Percentiles rank a stretch among this genome's conserved stretches.
These are phyloP conservation scores for Kradibia gibbosae DNA, from an alignment of 1,140 invertebrate genomes.

Conservation along the genomic window DNA sequence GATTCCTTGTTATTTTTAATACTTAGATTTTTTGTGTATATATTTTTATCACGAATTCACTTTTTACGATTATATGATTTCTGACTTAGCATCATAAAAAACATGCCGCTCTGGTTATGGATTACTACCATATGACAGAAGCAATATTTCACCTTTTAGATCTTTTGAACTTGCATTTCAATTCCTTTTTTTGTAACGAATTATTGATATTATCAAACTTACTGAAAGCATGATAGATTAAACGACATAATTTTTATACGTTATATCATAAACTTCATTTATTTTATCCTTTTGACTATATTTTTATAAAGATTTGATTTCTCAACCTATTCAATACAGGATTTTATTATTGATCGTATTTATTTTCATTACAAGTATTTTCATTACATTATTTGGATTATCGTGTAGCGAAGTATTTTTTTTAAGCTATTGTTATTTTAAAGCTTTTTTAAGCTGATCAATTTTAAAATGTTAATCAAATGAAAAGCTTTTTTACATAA, in stretches of 20 bases:
- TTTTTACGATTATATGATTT: too few species aligned
- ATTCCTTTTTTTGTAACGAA: background rate
- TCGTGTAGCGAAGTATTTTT: background rate
- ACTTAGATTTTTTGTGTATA: constrained; percentile 1
- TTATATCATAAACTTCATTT: constrained; percentile 15
- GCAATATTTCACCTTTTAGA: background rate
- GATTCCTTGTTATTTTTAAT: background rate
- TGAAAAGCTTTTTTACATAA: background rate
- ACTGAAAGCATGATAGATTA: background rate
- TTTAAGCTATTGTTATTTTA: background rate
- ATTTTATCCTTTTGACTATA: background rate
- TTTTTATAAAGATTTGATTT: constrained; percentile 12
- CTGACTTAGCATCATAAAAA: background rate
- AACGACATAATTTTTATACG: background rate
- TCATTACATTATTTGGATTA: background rate
- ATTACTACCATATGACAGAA: background rate
- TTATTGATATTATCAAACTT: constrained; percentile 22
- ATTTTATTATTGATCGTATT: background rate
- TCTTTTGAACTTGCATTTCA: background rate
- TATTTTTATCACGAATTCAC: too few species aligned
- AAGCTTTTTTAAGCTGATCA: background rate
- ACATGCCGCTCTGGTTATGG: background rate
- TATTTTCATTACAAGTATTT: too few species aligned
- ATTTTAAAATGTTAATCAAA: background rate
- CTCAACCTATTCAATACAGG: background rate